These are phyloP conservation scores for Egretta garzetta DNA, from an alignment of 2,113 vertebrate genomes.

Conservation along the genomic window DNA sequence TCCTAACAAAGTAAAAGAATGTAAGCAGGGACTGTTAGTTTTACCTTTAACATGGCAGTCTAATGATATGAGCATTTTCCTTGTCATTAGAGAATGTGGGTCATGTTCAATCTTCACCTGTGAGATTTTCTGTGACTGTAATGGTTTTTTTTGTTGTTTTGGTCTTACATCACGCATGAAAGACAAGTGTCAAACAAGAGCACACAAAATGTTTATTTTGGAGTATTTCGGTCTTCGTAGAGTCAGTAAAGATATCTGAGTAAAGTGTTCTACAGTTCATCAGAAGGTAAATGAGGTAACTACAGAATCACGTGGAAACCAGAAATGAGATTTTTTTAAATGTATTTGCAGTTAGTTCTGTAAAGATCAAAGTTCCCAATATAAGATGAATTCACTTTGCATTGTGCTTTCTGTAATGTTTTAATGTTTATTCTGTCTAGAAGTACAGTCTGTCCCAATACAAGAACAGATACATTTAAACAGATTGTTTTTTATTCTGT, in stretches of 20 bases:
- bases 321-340: neutral
- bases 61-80: neutral
- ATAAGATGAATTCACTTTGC: neutral
- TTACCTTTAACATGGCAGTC: neutral
- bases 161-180: neutral
- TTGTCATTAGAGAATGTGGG: neutral
- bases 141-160: neutral
- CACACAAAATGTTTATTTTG: neutral
- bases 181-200: neutral
- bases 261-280: neutral
- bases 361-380: neutral
- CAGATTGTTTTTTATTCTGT: neutral
- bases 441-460: slow-evolving; percentile 15
- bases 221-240: neutral
- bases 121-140: neutral
- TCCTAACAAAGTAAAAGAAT: neutral
- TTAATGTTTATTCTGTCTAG: neutral
- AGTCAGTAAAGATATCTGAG: neutral
- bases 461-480: slow-evolving; percentile 40
- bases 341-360: neutral
- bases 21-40: neutral
- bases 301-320: neutral
- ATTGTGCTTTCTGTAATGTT: neutral
- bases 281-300: neutral
- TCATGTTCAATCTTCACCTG: accelerated